These are phyloP conservation scores for Triplophysa yarkandensis DNA, from an alignment of 2,797 vertebrate genomes.

Conservation along the genomic window DNA sequence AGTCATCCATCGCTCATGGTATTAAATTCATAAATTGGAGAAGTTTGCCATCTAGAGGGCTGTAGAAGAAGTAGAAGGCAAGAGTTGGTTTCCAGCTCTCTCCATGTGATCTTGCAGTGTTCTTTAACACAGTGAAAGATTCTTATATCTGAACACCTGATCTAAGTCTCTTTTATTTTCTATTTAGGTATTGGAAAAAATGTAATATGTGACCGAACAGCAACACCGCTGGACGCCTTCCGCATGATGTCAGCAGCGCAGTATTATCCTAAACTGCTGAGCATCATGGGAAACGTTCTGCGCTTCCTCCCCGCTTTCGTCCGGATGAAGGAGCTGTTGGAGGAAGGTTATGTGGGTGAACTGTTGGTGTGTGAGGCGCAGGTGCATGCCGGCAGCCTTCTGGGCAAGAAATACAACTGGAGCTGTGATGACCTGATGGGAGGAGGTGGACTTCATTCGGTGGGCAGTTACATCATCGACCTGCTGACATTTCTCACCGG, in stretches of 20 bases:
- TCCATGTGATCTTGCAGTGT: too few species aligned
- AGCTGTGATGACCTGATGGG: constrained; percentile 99
- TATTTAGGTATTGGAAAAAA: constrained; percentile 94
- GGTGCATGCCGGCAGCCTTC: constrained; percentile 92
- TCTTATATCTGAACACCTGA: not conserved
- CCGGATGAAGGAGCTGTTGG: constrained; percentile 94
- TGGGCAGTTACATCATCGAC: constrained; percentile 98
- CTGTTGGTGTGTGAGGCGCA: constrained; percentile 93
- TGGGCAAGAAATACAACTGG: constrained; percentile 99
- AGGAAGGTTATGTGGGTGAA: constrained; percentile 93
- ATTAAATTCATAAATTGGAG: constrained; percentile 31
- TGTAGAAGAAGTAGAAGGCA: constrained; percentile 46
- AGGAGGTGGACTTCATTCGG: constrained; percentile 93
- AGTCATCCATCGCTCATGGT: not conserved
- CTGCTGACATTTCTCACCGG: constrained; percentile 93
- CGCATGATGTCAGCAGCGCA: constrained; percentile 98
- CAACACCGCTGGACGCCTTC: constrained; percentile 95
- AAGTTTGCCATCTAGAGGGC: constrained; percentile 45
- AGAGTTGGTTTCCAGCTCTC: too few species aligned
- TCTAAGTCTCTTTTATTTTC: not conserved
- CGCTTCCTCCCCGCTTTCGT: constrained; percentile 95
- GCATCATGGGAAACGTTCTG: constrained; percentile 97
- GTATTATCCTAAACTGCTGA: constrained; percentile 98
- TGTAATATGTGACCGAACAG: constrained; percentile 95
- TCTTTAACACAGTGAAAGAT: too few species aligned